Evolutionary conservation across 2,888 invertebrate genomes (phyloP).

Genomic region (Phasia obesa): DNA sequence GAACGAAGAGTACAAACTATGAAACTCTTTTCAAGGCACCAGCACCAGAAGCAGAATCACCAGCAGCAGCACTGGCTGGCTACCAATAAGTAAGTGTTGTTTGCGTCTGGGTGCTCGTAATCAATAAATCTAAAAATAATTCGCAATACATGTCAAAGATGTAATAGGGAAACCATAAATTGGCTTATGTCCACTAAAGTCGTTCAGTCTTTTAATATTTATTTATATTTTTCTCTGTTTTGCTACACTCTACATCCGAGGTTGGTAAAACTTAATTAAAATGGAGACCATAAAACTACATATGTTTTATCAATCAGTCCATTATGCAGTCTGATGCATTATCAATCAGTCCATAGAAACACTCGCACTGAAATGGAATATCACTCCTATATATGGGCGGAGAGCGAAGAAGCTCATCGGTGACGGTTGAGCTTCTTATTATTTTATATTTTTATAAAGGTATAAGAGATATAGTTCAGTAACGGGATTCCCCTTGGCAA

Average conservation of each 20-base stretch:
- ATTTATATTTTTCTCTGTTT: slow-evolving; percentile 27
- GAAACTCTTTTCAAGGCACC: slow-evolving; percentile 35
- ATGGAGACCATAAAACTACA: too few species aligned
- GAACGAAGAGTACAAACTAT: slow-evolving; percentile 22
- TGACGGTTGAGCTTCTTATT: too few species aligned
- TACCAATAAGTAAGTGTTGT: slow-evolving; percentile 52
- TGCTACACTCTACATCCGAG: not conserved
- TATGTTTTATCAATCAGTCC: too few species aligned
- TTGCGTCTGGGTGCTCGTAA: slow-evolving; percentile 75
- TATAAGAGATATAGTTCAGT: too few species aligned
- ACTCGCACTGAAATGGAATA: too few species aligned
- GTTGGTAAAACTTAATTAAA: not conserved
- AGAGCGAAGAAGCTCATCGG: too few species aligned
- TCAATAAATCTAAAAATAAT: slow-evolving; percentile 77
- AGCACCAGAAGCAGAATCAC: slow-evolving; percentile 65
- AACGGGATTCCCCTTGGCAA: too few species aligned
- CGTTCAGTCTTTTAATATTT: slow-evolving; percentile 64
- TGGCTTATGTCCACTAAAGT: slow-evolving; percentile 71
- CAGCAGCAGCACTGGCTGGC: slow-evolving; percentile 45
- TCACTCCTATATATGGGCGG: too few species aligned
- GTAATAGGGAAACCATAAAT: slow-evolving; percentile 81
- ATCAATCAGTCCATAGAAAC: too few species aligned
- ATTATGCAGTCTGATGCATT: too few species aligned
- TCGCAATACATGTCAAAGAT: slow-evolving; percentile 81
- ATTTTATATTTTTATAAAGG: too few species aligned